Base-by-base conservation (phyloP, 2,113 vertebrate species). In the Lutjanus erythropterus region DNA sequence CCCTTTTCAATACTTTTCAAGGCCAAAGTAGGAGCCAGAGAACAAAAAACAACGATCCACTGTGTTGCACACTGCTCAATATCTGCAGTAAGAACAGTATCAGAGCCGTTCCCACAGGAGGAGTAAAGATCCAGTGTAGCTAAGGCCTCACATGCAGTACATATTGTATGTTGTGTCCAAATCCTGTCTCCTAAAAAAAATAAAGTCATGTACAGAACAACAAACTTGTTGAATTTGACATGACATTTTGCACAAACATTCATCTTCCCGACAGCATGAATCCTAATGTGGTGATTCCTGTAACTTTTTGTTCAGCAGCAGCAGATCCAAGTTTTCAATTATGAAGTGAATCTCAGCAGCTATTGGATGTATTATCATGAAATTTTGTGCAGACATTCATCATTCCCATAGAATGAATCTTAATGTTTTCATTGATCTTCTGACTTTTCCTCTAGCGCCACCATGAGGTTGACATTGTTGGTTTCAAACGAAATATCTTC, bases 1-100 rank as follows among this genome's bases (percentile, higher is more conserved):
- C 44, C 25, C 59, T 71, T 53, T 60, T 60, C 33, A 18, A 62
- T 64, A 50, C 25, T 47, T 78, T 75, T 72, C 47, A 67, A 80
- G 61, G 67, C 47, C 39, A 55, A 33, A 37, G 27, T 42, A 53
- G 52, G 7, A 23, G 27, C 21, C 23, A 50, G 55, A 12, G 35
- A 69, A 23, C 64, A 44, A 55, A 56, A 61, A 39, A 65, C n/a
- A 75, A 33, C 46, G 67, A 49, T 58, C 0, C 41, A 52, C 56
- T 46, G 23, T 55, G 41, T 21, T 81, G 58, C 18, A 60, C 39
- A 23, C 49, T 31, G 59, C 64, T 71, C 23, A 64, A 16, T 76
- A 37, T 77, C 60, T 66, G 23, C 5, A 74, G 9, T 62, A 56
- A 55, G 50, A 80, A 60, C 19, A 62, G 33, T 12, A 59, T 2